phyloP scores from a whole-genome alignment of 2,888 invertebrate genomes.

The Drosophila pullipes region DNA sequence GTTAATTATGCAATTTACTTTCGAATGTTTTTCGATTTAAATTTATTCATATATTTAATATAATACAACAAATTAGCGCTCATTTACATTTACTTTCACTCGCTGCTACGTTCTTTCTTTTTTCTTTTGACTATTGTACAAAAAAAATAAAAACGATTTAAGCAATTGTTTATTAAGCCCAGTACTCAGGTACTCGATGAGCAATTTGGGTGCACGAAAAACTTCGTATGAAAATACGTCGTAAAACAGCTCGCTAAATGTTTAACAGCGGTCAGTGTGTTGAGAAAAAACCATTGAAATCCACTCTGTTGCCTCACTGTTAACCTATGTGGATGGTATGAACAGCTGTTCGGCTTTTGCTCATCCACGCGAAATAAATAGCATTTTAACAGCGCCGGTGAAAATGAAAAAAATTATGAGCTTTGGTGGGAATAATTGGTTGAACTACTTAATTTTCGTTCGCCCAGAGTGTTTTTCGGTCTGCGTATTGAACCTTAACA shows the following conservation, averaged over 20 bases:
- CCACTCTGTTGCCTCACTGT: background rate
- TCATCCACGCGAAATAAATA: background rate
- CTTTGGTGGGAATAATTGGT: background rate
- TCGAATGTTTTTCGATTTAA: background rate
- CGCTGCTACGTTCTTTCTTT: conserved; percentile 11
- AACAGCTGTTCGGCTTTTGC: background rate
- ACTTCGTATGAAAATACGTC: background rate
- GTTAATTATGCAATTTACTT: conserved; percentile 59
- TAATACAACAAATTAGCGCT: background rate
- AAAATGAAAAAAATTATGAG: background rate
- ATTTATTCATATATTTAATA: background rate
- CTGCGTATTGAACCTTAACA: background rate
- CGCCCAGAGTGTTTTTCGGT: background rate
- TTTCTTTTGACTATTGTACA: background rate
- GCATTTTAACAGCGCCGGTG: background rate
- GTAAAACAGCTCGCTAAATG: background rate
- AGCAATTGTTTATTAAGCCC: conserved; percentile 16
- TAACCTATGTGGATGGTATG: background rate
- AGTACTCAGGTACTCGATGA: background rate
- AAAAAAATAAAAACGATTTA: conserved; percentile 9
- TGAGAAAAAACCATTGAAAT: background rate
- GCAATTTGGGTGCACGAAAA: background rate
- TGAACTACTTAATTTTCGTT: background rate
- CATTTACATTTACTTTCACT: conserved; percentile 18
- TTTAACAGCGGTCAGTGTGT: background rate